Base-by-base conservation (phyloP, 1,140 invertebrate genomes). In the Drosophila repletoides region DNA sequence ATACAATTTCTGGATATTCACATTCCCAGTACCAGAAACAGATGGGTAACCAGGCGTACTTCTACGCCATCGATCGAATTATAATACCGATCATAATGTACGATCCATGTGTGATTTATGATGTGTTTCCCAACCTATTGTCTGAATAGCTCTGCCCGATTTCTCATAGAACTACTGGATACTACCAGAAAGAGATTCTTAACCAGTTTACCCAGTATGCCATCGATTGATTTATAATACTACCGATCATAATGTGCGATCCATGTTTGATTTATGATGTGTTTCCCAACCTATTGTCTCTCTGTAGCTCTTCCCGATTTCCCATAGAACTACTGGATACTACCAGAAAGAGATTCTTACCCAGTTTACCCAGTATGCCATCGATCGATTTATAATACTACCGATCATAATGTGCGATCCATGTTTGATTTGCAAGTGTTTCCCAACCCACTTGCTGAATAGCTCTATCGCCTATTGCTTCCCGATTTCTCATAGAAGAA, bases 161-260 rank as follows among this genome's bases (percentile, higher is more conserved):
- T n/a, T n/a, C 9, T 7, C 33, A 33, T 34, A 15, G n/a, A 28
- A 28, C 9, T 48, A 17, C 28, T 41, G 6, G 3, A 34, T 21
- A 36, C 2, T n/a, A 14, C 10, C 10, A 51, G 10, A 36, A 52
- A 24, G 31, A 52, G 49, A 52, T 51, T n/a, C n/a, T n/a, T n/a
- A n/a, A n/a, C 17, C 10, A 12, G 36, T 28, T 15, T 45, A 7
- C 6, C n/a, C 7, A 24, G 28, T 51, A 22, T 31, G 48, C 31
- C 48, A 51, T 52, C 49, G 33, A 36, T 36, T 21, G 31, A 26
- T 52, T 52, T 52, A 52, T 38, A 36, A 38, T 52, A 21, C 49
- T 24, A n/a, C n/a, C n/a, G 19, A 36, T 51, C 48, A 51, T 31
- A 34, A 19, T 12, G 3, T 24, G 14, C 14, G n/a, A 34, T 34